Percentiles rank a stretch among this genome's conserved stretches.
These are phyloP conservation scores for Semnornis frantzii DNA, from an alignment of 2,113 vertebrate genomes.

Conservation along the genomic window DNA sequence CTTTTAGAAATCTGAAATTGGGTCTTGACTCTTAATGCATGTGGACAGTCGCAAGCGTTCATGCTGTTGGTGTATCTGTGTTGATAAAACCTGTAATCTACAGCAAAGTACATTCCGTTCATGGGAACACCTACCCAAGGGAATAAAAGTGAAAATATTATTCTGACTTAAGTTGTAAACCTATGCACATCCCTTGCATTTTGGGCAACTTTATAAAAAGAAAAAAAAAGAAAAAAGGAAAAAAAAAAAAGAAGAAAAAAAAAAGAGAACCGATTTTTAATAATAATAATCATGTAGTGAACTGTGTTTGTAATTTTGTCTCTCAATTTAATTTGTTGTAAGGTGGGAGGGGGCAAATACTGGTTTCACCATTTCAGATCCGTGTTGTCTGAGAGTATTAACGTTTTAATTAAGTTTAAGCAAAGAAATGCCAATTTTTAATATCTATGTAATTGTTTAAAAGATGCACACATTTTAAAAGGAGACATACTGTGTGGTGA, in stretches of 20 bases:
- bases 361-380: conserved; percentile 90
- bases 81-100: conserved; percentile 88
- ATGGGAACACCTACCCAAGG: conserved; percentile 85
- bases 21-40: conserved; percentile 96
- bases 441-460: conserved; percentile 89
- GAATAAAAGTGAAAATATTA: conserved; percentile 83
- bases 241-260: conserved; percentile 66
- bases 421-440: conserved; percentile 86
- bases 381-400: conserved; percentile 91
- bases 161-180: conserved; percentile 88
- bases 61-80: conserved; percentile 93
- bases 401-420: conserved; percentile 87
- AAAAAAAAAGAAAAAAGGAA: conserved; percentile 66
- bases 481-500: conserved; percentile 81
- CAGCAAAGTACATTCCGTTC: conserved; percentile 92
- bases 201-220: conserved; percentile 90
- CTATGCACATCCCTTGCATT: conserved; percentile 98
- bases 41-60: conserved; percentile 95
- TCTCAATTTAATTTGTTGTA: conserved; percentile 92
- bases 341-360: conserved; percentile 82
- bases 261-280: neutral
- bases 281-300: conserved; percentile 92
- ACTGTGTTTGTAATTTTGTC: conserved; percentile 95
- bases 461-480: conserved; percentile 83
- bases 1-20: conserved; percentile 92